These are phyloP conservation scores for Drosophila tristis DNA, from an alignment of 1,140 invertebrate genomes.

Conservation along the genomic window DNA sequence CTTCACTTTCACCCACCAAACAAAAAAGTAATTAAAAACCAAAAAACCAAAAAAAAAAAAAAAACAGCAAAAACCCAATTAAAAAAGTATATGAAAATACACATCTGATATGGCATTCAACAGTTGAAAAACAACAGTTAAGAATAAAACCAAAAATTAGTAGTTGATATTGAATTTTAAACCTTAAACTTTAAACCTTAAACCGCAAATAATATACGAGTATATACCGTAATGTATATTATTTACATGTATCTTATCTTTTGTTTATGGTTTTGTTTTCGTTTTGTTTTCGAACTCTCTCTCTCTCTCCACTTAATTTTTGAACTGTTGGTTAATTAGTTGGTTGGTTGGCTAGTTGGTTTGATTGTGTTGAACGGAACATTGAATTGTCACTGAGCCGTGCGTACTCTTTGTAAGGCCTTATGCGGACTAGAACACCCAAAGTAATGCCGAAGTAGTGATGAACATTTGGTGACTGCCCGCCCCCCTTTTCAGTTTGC, in stretches of 20 bases:
- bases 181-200: constrained; percentile 34
- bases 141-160: constrained; percentile 38
- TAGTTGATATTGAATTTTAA: constrained; percentile 62
- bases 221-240: constrained; percentile 56
- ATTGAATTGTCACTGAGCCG: constrained; percentile 32
- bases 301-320: constrained; percentile 43
- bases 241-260: constrained; percentile 47
- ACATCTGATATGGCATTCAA: constrained; percentile 49
- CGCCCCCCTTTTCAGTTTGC: not conserved
- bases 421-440: constrained; percentile 35
- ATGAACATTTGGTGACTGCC: no score
- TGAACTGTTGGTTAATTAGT: constrained; percentile 56
- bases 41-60: constrained; percentile 25
- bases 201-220: constrained; percentile 31
- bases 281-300: constrained; percentile 12
- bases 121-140: constrained; percentile 48
- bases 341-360: constrained; percentile 49
- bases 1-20: constrained; percentile 54
- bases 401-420: constrained; percentile 40
- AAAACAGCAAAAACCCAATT: constrained; percentile 25
- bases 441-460: not conserved
- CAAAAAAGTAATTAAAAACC: constrained; percentile 19
- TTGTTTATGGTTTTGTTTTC: not conserved
- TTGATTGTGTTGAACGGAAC: constrained; percentile 31
- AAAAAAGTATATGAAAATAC: constrained; percentile 44